Conservation (phyloP, 2,888 invertebrate species). For the Lepetodrilus schrolli region DNA sequence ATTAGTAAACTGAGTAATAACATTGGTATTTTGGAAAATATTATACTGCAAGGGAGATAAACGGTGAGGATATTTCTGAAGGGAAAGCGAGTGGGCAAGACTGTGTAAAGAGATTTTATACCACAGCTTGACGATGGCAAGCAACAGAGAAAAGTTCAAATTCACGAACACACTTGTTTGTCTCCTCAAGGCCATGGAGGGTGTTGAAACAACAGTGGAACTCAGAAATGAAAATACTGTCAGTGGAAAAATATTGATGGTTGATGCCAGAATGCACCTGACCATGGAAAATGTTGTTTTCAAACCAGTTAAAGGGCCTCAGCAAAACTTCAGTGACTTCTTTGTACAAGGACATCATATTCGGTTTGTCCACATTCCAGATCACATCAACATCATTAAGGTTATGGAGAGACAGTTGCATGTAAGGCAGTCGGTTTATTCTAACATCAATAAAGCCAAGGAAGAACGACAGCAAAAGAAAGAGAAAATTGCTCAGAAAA, state of each 20-base stretch:
- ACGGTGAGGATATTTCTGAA: background rate
- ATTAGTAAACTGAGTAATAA: no score
- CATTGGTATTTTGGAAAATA: background rate
- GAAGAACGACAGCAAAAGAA: background rate
- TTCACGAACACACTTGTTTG: conserved; percentile 58
- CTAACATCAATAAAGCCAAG: background rate
- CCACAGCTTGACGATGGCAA: conserved; percentile 40
- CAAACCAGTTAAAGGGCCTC: conserved; percentile 40
- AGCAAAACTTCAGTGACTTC: conserved; percentile 50
- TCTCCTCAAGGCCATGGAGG: conserved; percentile 62
- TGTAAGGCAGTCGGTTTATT: conserved; percentile 25
- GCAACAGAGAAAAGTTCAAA: conserved; percentile 53
- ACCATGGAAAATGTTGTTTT: conserved; percentile 58
- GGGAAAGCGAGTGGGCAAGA: no score
- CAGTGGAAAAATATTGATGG: conserved; percentile 55
- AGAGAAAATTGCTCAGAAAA: background rate
- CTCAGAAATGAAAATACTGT: conserved; percentile 63
- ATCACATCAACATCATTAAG: conserved; percentile 64
- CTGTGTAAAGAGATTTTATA: no score
- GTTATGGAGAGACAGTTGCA: conserved; percentile 47
- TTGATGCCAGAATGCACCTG: conserved; percentile 65
- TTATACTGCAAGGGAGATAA: background rate
- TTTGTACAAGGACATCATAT: conserved; percentile 67
- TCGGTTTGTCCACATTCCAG: conserved; percentile 72
- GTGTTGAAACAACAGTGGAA: conserved; percentile 62